Evolutionary conservation across 2,888 invertebrate species (phyloP), one percentile per base, ranked within the genome.

Genomic region (Augiades crinisus): DNA sequence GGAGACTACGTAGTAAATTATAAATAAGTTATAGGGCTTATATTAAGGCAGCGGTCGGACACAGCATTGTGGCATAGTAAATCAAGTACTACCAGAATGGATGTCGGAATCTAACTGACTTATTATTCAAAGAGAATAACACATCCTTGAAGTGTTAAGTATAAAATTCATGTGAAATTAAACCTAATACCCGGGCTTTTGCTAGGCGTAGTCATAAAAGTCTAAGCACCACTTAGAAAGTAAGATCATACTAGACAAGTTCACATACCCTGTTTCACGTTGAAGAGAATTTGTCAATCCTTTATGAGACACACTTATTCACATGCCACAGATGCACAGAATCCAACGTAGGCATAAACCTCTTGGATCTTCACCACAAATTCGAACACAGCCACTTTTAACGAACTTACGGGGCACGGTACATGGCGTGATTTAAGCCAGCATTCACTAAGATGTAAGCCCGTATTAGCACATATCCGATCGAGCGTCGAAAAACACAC

Each of bases 311-410:
- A 59, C 77, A 77, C 76, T 72, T 68, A 76, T 70, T 55, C 78
- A 79, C 75, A 69, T 60, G 68, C 69, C 68, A 74, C 72, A 70
- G 67, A 67, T 65, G 68, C 74, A 75, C 74, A 68, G 70, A 68
- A 64, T 67, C 65, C 67, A 75, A 75, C 70, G 33, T 16, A 53
- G 33, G 71, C 72, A 70, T 67, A 66, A 72, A 74, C 70, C 66
- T 68, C 72, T 68, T 67, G 70, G 71, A 68, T 65, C 59, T 64
- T 66, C 73, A 75, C 72, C 81, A 81, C 83, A 78, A 80, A 79
- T 85, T 85, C 78, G 73, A 84, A 86, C 88, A 87, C 85, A 75
- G 75, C 68, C 86, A 87, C 86, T 81, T 81, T 72, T 80, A 81
- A 81, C 82, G 82, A 82, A 79, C 80, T 78, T 75, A 75, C 79